Evolutionary conservation across 2,113 vertebrate genomes (phyloP), one percentile per base, ranked within the genome.

Genomic region (Donacobius atricapilla): DNA sequence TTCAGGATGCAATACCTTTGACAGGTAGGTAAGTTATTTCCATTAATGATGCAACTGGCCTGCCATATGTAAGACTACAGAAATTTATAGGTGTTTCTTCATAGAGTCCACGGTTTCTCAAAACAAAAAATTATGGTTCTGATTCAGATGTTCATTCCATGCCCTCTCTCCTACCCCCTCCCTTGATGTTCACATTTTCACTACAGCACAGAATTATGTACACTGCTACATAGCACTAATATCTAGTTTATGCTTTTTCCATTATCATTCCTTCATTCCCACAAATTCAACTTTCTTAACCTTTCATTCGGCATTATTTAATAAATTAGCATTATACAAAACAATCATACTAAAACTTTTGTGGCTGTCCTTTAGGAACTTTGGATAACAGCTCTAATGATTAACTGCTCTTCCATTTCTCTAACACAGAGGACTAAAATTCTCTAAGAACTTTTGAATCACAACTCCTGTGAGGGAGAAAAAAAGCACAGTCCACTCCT

Each of bases 141-240:
- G 5, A 33, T 71, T 64, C 51, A 75, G 60, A 33, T 78, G 17
- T 30, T 40, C 31, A 35, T 18, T 48, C 19, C 21, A 19, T 31
- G 19, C 21, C 7, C 9, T 51, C 7, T 11, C 15, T 22, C 13
- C 20, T 33, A 5, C 1, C 19, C 6, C 3, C 4, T 5, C 23
- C 17, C 7, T 30, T 48, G 12, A 37, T 28, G 50, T 31, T 68
- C 39, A 57, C 23, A 79, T 71, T 83, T 80, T 54, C 23, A 42
- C 10, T 50, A 14, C 0, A 0, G 24, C 42, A 54, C 6, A 68
- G 66, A 85, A 45, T 68, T 45, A 71, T 50, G 23, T 8, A 40
- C 28, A 20, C 4, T 23, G 33, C 48, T 40, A 71, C 13, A 31
- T 1, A 35, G 18, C 13, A 53, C 11, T 85, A 54, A 54, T 60